Percentiles rank a stretch among this genome's conserved stretches.
Conservation (phyloP, 2,113 vertebrate genomes). For the Haemorhous mexicanus region DNA sequence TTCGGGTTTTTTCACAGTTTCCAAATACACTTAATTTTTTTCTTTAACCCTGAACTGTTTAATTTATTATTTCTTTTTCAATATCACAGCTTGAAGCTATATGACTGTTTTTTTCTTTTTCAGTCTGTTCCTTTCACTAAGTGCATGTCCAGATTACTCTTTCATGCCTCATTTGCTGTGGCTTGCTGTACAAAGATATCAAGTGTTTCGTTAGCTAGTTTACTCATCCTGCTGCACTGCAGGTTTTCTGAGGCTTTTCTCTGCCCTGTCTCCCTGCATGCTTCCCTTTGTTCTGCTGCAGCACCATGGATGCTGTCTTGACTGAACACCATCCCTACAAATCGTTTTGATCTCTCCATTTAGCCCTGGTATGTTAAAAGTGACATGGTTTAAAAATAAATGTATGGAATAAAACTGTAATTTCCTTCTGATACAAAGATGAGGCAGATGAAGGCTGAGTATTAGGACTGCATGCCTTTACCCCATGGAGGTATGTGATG, state of each 20-base stretch:
- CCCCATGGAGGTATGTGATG: fast-evolving
- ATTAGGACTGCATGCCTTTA: neutral
- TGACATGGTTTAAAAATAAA: neutral
- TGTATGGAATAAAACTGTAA: neutral
- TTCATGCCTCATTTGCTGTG: conserved; percentile 58
- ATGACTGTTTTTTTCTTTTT: conserved; percentile 9
- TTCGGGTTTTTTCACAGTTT: neutral
- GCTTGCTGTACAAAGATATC: conserved; percentile 50
- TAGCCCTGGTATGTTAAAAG: neutral
- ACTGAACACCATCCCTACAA: neutral
- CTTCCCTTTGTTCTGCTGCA: conserved; percentile 10
- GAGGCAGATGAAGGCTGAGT: neutral
- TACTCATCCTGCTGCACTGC: conserved; percentile 60
- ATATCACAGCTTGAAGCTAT: conserved; percentile 14
- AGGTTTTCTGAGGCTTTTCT: conserved; percentile 54
- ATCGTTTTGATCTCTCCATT: neutral
- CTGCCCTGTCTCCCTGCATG: neutral
- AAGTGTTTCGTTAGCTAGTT: conserved; percentile 44
- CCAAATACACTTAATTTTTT: neutral
- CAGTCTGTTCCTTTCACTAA: conserved; percentile 7
- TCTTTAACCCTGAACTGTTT: neutral
- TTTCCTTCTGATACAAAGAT: neutral
- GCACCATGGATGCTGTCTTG: neutral
- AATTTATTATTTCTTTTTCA: conserved; percentile 19
- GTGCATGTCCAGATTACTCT: conserved; percentile 49